A percentile compares a stretch with the other conserved stretches of the same genome.
These are phyloP conservation scores for Melinaea marsaeus DNA, from an alignment of 2,888 invertebrate species.

Conservation along the genomic window DNA sequence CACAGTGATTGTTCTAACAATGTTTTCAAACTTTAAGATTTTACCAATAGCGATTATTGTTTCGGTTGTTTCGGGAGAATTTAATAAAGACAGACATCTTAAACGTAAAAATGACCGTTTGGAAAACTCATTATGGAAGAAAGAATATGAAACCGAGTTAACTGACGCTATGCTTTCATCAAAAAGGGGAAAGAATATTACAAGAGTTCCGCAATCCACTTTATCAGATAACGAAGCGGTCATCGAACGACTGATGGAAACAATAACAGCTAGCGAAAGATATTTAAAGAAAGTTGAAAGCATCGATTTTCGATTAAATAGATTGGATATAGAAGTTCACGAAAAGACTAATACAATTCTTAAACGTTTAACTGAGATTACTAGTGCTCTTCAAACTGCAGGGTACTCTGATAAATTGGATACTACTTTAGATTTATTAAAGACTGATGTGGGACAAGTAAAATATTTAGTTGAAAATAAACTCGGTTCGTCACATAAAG, in stretches of 20 bases:
- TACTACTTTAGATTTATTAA: conserved; percentile 43
- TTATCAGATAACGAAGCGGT: conserved; percentile 57
- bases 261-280: conserved; percentile 64
- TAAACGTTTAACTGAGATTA: conserved; percentile 53
- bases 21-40: conserved; percentile 42
- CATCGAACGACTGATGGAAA: conserved; percentile 63
- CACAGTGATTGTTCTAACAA: conserved; percentile 43
- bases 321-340: conserved; percentile 67
- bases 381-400: conserved; percentile 39
- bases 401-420: conserved; percentile 46
- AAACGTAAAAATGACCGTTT: conserved; percentile 45
- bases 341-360: conserved; percentile 64
- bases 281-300: conserved; percentile 70
- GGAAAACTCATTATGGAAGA: conserved; percentile 62
- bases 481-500: conserved; percentile 13
- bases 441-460: conserved; percentile 48
- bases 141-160: conserved; percentile 66
- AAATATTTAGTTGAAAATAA: conserved; percentile 47
- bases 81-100: conserved; percentile 38
- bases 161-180: conserved; percentile 56
- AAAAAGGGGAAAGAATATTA: conserved; percentile 49
- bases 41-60: conserved; percentile 39
- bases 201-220: conserved; percentile 46
- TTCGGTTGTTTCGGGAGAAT: conserved; percentile 40
- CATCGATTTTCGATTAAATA: conserved; percentile 64